phyloP scores from a whole-genome alignment of 92 coral and sea anemone genomes.

The Siderastrea radians region DNA sequence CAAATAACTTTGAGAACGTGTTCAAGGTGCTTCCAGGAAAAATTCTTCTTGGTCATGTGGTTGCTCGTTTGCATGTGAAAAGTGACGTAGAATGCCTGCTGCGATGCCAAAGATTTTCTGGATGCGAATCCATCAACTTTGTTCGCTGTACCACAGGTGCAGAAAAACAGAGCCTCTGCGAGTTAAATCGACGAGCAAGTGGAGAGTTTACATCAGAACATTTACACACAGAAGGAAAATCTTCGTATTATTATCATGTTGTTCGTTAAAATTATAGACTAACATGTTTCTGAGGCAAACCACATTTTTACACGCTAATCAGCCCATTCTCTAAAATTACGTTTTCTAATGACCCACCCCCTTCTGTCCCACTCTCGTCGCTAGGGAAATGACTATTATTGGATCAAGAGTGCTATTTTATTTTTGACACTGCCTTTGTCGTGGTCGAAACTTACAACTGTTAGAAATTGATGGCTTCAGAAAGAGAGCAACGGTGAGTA shows the following conservation, averaged over 20 bases:
- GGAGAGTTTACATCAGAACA: neutral
- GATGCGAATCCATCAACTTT: slow-evolving; percentile 30
- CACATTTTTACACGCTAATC: no score
- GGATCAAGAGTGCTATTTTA: no score
- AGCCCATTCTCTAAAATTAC: no score
- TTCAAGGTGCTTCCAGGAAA: slow-evolving; percentile 20
- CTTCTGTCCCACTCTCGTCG: no score
- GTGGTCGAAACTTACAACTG: no score
- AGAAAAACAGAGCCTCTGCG: neutral
- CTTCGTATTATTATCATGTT: neutral
- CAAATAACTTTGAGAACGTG: neutral
- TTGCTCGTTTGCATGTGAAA: neutral
- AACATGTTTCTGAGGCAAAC: no score
- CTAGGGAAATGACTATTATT: no score
- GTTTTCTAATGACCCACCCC: no score
- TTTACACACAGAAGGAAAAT: neutral
- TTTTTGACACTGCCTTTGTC: no score
- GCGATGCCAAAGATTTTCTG: slow-evolving; percentile 30
- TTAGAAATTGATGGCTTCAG: no score
- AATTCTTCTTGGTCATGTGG: slow-evolving; percentile 3
- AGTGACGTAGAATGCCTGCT: slow-evolving; percentile 32
- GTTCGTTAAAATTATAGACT: neutral
- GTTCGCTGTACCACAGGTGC: neutral
- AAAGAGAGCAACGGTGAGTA: no score
- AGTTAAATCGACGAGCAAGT: slow-evolving; percentile 3